phyloP scores from a whole-genome alignment of 1,140 invertebrate species.

The Yoshiicerus persimilis region DNA sequence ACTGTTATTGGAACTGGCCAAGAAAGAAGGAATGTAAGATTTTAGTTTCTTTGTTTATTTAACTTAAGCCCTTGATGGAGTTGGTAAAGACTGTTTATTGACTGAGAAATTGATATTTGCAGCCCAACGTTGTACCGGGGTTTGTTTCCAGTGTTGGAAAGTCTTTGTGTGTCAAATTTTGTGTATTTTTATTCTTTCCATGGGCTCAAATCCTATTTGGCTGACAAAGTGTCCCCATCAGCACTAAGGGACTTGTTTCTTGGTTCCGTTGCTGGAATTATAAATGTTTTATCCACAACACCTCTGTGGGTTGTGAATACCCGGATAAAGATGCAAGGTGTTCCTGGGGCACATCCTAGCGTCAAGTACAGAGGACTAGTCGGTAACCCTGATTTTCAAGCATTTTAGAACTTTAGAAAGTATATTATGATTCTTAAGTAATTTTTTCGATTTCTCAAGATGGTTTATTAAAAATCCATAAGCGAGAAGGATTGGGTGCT shows the following conservation, averaged over 20 bases:
- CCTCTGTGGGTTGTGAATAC: conserved; percentile 91
- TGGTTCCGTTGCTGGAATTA: conserved; percentile 72
- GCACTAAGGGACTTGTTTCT: conserved; percentile 74
- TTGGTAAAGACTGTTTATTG: too few species aligned
- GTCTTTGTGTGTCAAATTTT: conserved; percentile 83
- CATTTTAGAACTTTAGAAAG: background rate
- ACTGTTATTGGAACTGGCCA: conserved; percentile 63
- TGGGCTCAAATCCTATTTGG: conserved; percentile 66
- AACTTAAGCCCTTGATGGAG: too few species aligned
- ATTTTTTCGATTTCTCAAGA: conserved; percentile 56
- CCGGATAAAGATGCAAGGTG: conserved; percentile 73
- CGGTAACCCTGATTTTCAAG: background rate
- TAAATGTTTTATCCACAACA: conserved; percentile 69
- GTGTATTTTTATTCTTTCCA: conserved; percentile 92
- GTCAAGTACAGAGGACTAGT: conserved; percentile 4
- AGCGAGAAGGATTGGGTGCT: conserved; percentile 67
- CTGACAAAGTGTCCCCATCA: conserved; percentile 56
- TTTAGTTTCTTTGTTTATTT: too few species aligned
- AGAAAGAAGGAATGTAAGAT: conserved; percentile 72
- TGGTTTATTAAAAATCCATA: conserved; percentile 68
- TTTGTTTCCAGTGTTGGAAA: conserved; percentile 76
- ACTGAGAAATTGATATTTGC: conserved; percentile 51
- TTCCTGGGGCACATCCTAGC: conserved; percentile 38
- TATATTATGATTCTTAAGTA: background rate
- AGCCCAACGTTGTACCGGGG: conserved; percentile 74